Evolutionary conservation across 2,888 invertebrate genomes (phyloP).

Genomic region (Synergus laeviventris): DNA sequence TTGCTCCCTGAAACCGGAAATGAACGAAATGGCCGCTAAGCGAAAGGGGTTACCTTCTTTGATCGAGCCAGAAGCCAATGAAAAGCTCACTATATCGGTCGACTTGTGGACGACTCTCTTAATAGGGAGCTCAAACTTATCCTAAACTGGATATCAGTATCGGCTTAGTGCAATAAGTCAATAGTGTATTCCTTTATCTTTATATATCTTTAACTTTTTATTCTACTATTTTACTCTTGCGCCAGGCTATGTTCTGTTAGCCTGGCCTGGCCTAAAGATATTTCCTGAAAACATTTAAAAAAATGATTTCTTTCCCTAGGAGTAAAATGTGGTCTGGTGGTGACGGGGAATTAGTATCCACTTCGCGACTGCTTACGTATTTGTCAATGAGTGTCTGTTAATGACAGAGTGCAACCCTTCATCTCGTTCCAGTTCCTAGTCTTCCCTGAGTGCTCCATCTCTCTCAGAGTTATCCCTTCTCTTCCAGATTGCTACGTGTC

Average conservation of each 20-base stretch:
- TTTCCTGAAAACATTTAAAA: too few species aligned
- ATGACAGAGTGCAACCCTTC: conserved; percentile 61
- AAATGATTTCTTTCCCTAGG: neutral
- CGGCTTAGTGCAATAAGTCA: too few species aligned
- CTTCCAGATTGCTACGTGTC: conserved; percentile 9
- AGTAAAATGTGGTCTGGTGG: neutral
- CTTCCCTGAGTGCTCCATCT: conserved; percentile 49
- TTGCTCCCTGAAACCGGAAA: conserved; percentile 69
- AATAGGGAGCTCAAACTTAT: neutral
- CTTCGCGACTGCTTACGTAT: conserved; percentile 59
- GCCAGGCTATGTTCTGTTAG: too few species aligned
- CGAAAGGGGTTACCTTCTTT: conserved; percentile 73
- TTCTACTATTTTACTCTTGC: too few species aligned
- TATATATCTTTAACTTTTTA: too few species aligned
- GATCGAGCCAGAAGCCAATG: conserved; percentile 59
- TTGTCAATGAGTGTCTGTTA: conserved; percentile 65
- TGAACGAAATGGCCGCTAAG: conserved; percentile 75
- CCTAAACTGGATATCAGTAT: neutral
- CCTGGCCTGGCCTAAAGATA: too few species aligned
- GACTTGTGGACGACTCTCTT: neutral
- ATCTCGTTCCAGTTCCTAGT: conserved; percentile 51
- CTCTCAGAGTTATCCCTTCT: conserved; percentile 9
- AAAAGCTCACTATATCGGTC: neutral
- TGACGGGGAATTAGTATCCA: conserved; percentile 60
- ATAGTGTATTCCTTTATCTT: too few species aligned